A percentile compares a stretch with the other conserved stretches of the same genome.
phyloP scores from a whole-genome alignment of 2,113 vertebrate genomes.

The Cyprinodon brontotheroides region DNA sequence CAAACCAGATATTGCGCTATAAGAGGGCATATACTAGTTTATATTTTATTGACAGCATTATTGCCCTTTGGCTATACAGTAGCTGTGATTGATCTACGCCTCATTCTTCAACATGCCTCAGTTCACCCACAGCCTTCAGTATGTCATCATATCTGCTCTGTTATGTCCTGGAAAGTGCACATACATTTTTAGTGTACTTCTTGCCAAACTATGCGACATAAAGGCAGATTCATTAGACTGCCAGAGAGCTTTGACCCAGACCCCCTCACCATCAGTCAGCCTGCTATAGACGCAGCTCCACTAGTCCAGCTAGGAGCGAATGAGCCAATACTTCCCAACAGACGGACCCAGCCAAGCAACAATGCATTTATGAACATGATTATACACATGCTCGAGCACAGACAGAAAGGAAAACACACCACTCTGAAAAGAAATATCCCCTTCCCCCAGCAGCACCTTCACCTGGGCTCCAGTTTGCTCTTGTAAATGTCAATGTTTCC shows the following conservation, averaged over 20 bases:
- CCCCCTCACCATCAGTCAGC: constrained; percentile 63
- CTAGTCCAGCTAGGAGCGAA: constrained; percentile 50
- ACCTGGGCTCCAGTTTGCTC: constrained; percentile 69
- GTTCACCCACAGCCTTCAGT: constrained; percentile 25
- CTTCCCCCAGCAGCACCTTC: constrained; percentile 50
- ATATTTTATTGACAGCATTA: background rate
- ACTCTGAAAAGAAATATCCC: constrained; percentile 45
- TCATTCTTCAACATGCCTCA: constrained; percentile 17
- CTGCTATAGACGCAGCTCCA: constrained; percentile 34
- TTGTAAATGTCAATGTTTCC: constrained; percentile 77
- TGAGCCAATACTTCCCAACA: constrained; percentile 53
- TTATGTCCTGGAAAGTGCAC: constrained; percentile 22
- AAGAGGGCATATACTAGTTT: background rate
- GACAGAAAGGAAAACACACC: background rate
- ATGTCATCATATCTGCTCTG: constrained; percentile 14
- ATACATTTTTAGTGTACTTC: constrained; percentile 40
- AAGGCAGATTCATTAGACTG: constrained; percentile 53
- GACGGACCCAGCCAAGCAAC: constrained; percentile 52
- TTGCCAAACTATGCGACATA: constrained; percentile 40
- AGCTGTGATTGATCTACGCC: constrained; percentile 3
- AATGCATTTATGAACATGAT: constrained; percentile 54
- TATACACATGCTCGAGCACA: constrained; percentile 19
- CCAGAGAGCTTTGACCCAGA: constrained; percentile 51
- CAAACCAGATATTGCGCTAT: background rate
- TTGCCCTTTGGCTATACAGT: background rate